Evolutionary conservation across 2,113 vertebrate genomes (phyloP), one percentile per base, ranked within the genome.

Genomic region (Anhinga anhinga): DNA sequence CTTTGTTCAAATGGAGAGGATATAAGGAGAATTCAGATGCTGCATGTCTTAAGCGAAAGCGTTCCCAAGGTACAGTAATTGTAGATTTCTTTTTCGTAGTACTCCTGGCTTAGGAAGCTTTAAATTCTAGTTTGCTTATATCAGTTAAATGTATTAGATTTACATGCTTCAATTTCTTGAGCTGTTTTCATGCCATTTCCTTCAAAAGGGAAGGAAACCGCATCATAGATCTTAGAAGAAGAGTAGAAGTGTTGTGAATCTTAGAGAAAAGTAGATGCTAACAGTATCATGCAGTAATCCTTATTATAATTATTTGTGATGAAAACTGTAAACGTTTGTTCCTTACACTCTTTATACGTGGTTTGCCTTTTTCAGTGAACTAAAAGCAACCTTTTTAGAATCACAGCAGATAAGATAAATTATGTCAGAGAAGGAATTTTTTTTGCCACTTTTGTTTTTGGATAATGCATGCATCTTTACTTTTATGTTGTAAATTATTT

Each of bases 1-100:
- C 99, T 99, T 98, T 99, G 98, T 99, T 99, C 99, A 99, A 99
- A 99, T 99, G 99, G 99, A 99, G 99, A 98, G 99, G 99, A 99
- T 99, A 98, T 99, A 99, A 99, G 98, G 99, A 98, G 98, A 99
- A 98, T 97, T 97, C 99, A 99, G 99, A 98, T 97, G 98, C 99
- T 77, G 97, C 99, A 99, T 98, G 99, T 98, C 99, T 98, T 99
- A 99, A 99, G 91, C 92, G 99, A 98, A 99, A 99, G 98, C 98
- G 98, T 98, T 99, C 98, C 97, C 99, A 99, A 99, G 99, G 99
- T 99, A 99, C 98, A 98, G 99, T 99, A 99, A 98, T 53, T 78
- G 95, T 72, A 96, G 97, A 92, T 97, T 97, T 96, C 55, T 84
- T 73, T 67, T 95, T 45, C 17, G 73, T 97, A 97, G 63, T 90